Base-by-base conservation (phyloP, 2,797 vertebrate species). In the Eulemur mongoz region DNA sequence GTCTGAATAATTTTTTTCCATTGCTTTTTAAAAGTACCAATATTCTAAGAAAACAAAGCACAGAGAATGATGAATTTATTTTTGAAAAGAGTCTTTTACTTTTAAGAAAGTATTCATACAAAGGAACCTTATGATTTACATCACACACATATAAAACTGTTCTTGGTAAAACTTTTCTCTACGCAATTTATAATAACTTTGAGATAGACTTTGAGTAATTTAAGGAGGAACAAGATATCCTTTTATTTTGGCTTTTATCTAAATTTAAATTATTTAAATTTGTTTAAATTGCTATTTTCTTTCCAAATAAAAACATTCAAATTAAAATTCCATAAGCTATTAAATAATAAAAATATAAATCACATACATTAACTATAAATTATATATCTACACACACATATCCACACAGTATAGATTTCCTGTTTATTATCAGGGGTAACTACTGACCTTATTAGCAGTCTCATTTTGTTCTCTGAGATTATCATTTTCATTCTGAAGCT, bases 401-500 rank as follows among this genome's bases (percentile, higher is more conserved):
- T 14, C 9, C 48, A 87, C 48, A 25, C 0, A 78, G 25, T 7
- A 52, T 0, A 81, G 35, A 57, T 22, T 23, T 89, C 70, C 38
- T 20, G 15, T 82, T 82, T 70, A 50, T 38, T 45, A 54, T 69
- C 17, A 86, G 70, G 89, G 50, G 43, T 45, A 84, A 59, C 27
- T 25, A 97, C 98, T 98, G 78, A 99, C 99, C 99, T 98, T 99
- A 98, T 97, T 98, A 96, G 99, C 99, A 93, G 99, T 98, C 63
- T 99, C 99, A 72, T 99, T 99, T 98, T 99, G 99, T 96, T 99
- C 98, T 97, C 98, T 98, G 35, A 99, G 99, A 32, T 98, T 96
- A 73, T 98, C 98, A 94, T 99, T 99, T 97, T 99, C 99, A 85
- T 95, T 98, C 97, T 99, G 99, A 82, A 99, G 99, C 84, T 99